Percentiles rank a stretch among this genome's conserved stretches.
phyloP scores from a whole-genome alignment of 2,797 vertebrate genomes.

The Pteropus rufus region DNA sequence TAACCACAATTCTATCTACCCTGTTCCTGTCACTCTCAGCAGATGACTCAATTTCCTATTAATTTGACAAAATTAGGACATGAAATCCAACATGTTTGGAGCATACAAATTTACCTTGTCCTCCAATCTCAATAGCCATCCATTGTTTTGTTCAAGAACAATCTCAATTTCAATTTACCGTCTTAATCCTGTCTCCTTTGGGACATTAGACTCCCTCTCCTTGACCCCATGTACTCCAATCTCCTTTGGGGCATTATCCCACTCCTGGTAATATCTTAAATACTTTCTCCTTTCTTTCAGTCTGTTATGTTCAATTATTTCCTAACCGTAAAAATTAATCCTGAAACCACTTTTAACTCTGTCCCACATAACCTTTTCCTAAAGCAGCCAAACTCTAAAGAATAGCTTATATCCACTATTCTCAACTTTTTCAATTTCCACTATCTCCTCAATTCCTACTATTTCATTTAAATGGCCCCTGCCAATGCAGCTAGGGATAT shows the following conservation, averaged over 20 bases:
- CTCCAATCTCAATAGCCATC: not conserved
- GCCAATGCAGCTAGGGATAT: not conserved
- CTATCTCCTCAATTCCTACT: not conserved
- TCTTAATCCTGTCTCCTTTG: not conserved
- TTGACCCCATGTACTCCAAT: not conserved
- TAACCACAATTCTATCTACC: not conserved
- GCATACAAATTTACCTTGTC: not conserved
- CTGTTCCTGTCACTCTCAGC: not conserved
- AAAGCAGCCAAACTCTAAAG: not conserved
- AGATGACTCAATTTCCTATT: not conserved
- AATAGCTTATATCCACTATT: not conserved
- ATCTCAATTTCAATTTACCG: not conserved
- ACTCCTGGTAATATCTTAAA: not conserved
- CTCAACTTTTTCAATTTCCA: not conserved
- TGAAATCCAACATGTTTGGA: not conserved
- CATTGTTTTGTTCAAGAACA: not conserved
- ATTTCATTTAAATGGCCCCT: not conserved
- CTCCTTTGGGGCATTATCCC: not conserved
- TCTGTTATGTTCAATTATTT: not conserved
- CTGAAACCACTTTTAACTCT: not conserved
- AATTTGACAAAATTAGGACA: not conserved
- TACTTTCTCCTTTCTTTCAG: not conserved
- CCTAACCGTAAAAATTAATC: not conserved
- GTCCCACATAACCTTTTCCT: not conserved
- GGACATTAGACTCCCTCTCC: not conserved